Conservation (phyloP, 2,113 vertebrate species). For the Catharus bicknelli region DNA sequence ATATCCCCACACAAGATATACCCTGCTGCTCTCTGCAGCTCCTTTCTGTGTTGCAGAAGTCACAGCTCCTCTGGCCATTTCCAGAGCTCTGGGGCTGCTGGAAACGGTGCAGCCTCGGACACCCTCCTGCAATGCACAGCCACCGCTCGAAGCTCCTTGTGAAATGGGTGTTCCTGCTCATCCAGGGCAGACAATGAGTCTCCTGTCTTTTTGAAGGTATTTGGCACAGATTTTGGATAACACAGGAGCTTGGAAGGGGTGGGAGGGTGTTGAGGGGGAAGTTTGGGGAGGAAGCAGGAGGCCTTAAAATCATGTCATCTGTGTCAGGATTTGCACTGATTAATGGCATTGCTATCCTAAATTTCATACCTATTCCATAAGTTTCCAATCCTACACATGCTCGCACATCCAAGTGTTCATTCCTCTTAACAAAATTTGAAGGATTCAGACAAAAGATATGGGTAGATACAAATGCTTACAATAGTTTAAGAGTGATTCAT, state of each 20-base stretch:
- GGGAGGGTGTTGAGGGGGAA: neutral
- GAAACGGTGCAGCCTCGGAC: neutral
- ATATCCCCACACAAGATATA: fast-evolving
- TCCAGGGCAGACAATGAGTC: neutral
- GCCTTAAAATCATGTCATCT: neutral
- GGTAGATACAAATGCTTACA: neutral
- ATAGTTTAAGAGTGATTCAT: slow-evolving; percentile 42
- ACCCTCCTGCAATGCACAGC: neutral
- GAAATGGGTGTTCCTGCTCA: neutral
- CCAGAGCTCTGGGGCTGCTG: neutral
- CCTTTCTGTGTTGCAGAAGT: neutral
- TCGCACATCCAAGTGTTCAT: neutral
- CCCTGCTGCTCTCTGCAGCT: neutral
- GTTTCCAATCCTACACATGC: fast-evolving
- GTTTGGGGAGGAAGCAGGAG: neutral
- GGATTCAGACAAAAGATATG: neutral
- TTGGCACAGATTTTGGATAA: neutral
- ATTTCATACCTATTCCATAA: neutral
- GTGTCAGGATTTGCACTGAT: neutral
- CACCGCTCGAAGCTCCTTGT: neutral
- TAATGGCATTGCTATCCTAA: neutral
- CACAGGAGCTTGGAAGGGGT: neutral
- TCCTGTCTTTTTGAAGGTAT: neutral
- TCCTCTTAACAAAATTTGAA: neutral
- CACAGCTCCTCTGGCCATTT: fast-evolving